phyloP scores from a whole-genome alignment of 2,888 invertebrate species.

The Pristionchus fissidentatus region DNA sequence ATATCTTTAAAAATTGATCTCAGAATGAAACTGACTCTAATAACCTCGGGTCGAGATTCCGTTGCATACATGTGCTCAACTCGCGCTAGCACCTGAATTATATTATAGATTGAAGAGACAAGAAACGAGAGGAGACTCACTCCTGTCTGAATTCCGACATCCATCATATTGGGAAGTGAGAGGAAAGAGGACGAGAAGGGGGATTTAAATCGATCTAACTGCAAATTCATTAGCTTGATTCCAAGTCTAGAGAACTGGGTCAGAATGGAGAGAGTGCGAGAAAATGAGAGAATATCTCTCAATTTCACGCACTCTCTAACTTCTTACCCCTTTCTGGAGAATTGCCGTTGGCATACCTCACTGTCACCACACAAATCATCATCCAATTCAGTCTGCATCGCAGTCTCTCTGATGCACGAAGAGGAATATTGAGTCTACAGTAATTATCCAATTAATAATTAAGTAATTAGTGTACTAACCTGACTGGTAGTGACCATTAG shows the following conservation, averaged over 20 bases:
- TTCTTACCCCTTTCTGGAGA: too few relatives aligned
- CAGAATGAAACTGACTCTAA: slow-evolving; percentile 14
- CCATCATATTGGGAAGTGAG: slow-evolving; percentile 8
- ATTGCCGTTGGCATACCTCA: too few relatives aligned
- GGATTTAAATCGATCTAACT: not conserved
- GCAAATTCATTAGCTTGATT: not conserved
- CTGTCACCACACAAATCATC: not conserved
- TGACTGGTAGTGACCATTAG: slow-evolving; percentile 1
- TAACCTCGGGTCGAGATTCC: slow-evolving; percentile 20
- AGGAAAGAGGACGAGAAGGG: slow-evolving; percentile 4
- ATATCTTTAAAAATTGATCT: too few relatives aligned
- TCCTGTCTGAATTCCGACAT: slow-evolving; percentile 11
- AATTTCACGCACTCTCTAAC: too few relatives aligned
- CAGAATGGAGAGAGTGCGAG: too few relatives aligned
- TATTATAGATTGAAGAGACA: not conserved
- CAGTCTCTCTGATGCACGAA: not conserved
- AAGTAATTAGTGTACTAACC: not conserved
- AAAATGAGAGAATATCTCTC: not conserved
- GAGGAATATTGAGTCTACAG: slow-evolving; percentile 14
- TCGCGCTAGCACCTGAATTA: not conserved
- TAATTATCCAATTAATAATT: too few relatives aligned
- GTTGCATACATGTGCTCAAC: slow-evolving; percentile 37
- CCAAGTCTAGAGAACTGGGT: too few relatives aligned
- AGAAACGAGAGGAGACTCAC: not conserved
- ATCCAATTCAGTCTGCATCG: not conserved